Conservation (phyloP, 53 echinoderm and acorn worm genomes). For the Temnopleurus reevesii region DNA sequence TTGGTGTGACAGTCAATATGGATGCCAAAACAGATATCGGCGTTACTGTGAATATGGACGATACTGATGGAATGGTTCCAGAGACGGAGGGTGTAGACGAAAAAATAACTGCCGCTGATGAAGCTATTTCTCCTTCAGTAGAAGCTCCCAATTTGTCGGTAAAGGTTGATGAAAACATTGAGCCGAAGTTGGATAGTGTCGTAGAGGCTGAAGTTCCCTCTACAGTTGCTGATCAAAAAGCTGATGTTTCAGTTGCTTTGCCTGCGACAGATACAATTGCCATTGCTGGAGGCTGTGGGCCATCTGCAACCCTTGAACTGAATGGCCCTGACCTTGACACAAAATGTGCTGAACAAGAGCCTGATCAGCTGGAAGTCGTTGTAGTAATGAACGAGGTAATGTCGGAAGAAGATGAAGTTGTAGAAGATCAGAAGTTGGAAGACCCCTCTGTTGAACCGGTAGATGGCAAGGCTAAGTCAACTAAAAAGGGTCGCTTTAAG, state of each 20-base stretch:
- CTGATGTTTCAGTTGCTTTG: not conserved
- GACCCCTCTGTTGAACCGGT: not conserved
- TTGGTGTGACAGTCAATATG: not conserved
- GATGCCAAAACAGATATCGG: not conserved
- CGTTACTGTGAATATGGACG: not conserved
- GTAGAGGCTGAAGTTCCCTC: not conserved
- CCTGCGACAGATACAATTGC: not conserved
- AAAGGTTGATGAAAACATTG: not conserved
- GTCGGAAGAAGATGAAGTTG: constrained; percentile 37
- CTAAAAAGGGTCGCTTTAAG: constrained; percentile 69
- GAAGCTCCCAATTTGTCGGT: not conserved
- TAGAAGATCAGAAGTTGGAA: not conserved
- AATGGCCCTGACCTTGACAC: not conserved
- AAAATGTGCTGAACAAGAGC: not conserved
- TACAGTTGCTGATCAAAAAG: not conserved
- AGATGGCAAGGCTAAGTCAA: constrained; percentile 6
- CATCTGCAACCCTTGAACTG: not conserved
- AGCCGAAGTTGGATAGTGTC: not conserved
- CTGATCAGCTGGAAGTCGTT: constrained; percentile 28
- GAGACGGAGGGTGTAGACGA: not conserved
- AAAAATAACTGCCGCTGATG: not conserved
- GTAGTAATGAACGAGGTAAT: constrained; percentile 51
- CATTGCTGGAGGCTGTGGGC: not conserved
- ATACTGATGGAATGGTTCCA: not conserved
- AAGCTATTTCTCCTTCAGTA: not conserved